These are phyloP conservation scores for Drosophila tristis DNA, from an alignment of 1,140 invertebrate genomes.

Conservation along the genomic window DNA sequence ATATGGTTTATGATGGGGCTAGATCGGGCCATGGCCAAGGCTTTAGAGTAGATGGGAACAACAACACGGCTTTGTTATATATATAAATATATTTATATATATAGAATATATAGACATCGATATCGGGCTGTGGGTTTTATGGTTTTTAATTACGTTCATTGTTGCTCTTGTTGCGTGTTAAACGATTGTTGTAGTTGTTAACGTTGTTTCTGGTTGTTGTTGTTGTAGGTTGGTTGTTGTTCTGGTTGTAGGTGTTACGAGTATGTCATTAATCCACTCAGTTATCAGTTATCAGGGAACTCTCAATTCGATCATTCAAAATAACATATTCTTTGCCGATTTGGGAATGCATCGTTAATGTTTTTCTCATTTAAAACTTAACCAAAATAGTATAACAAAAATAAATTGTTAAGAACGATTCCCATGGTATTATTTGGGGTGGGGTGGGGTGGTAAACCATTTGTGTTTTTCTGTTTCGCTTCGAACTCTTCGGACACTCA, in stretches of 20 bases:
- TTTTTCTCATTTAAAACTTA: constrained; percentile 33
- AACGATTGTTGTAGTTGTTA: constrained; percentile 71
- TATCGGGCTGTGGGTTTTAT: constrained; percentile 56
- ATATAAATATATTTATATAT: constrained; percentile 58
- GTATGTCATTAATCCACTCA: constrained; percentile 64
- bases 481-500: constrained; percentile 54
- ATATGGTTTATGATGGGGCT: constrained; percentile 28
- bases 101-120: constrained; percentile 74
- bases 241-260: constrained; percentile 59
- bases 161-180: constrained; percentile 69
- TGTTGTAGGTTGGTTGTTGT: constrained; percentile 58
- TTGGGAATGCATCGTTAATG: constrained; percentile 23
- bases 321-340: constrained; percentile 29
- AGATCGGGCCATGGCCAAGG: constrained; percentile 53
- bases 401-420: constrained; percentile 24
- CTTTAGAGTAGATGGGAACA: constrained; percentile 70
- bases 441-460: constrained; percentile 20
- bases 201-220: constrained; percentile 66
- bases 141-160: constrained; percentile 53
- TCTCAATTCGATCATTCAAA: constrained; percentile 31
- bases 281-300: constrained; percentile 26
- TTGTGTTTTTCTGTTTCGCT: background rate
- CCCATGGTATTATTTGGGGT: background rate
- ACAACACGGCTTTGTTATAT: constrained; percentile 60
- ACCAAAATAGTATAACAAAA: constrained; percentile 34